phyloP scores from a whole-genome alignment of 2,888 invertebrate genomes.

The Scaptomyza tumidula region DNA sequence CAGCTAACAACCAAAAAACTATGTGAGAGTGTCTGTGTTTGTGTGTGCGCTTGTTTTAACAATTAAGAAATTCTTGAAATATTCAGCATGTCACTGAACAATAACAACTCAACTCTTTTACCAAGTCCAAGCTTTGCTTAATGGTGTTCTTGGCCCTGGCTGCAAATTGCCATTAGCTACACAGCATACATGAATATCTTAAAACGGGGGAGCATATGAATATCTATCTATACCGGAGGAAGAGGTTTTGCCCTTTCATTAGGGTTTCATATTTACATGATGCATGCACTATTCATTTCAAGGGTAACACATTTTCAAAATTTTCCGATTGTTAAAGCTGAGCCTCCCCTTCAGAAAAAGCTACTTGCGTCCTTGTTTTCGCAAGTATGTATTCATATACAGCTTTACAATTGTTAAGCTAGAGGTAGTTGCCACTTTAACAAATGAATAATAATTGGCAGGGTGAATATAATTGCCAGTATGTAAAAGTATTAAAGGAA shows the following conservation, averaged over 20 bases:
- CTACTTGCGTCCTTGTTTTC: not conserved
- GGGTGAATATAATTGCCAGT: not conserved
- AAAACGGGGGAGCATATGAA: too few species aligned
- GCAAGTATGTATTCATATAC: not conserved
- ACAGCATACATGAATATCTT: not conserved
- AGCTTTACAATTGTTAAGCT: not conserved
- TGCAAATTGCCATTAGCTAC: constrained; percentile 16
- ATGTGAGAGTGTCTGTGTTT: not conserved
- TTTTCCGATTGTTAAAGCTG: not conserved
- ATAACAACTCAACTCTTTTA: constrained; percentile 36
- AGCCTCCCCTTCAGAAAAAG: not conserved
- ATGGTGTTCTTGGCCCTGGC: constrained; percentile 45
- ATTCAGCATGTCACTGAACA: constrained; percentile 51
- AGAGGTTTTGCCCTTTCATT: not conserved
- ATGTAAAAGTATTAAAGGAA: not conserved
- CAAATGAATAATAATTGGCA: not conserved
- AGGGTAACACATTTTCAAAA: not conserved
- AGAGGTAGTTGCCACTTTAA: not conserved
- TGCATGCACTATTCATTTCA: not conserved
- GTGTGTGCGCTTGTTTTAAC: constrained; percentile 47
- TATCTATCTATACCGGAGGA: too few species aligned
- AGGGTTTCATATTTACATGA: not conserved
- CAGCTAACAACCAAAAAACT: constrained; percentile 20
- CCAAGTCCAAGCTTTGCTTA: constrained; percentile 18
- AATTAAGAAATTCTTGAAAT: constrained; percentile 75